Evolutionary conservation across 2,888 invertebrate genomes (phyloP).

Genomic region (Priocnemis perturbator): DNA sequence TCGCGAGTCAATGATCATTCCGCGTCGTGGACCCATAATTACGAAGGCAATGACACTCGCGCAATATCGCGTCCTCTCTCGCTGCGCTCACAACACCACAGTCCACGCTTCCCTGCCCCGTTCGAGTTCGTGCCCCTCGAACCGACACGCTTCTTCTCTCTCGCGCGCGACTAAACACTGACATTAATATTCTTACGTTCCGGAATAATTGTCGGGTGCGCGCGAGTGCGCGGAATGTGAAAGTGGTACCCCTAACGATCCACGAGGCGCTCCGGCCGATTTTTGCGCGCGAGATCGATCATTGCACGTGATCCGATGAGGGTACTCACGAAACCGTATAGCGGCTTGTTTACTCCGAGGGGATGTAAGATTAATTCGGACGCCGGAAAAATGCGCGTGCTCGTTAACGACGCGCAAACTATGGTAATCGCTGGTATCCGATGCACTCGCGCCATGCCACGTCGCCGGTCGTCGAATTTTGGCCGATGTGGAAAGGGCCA

Average conservation of each 20-base stretch:
- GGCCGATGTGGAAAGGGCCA: too few species aligned
- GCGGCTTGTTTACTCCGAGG: too few species aligned
- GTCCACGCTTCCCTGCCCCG: too few species aligned
- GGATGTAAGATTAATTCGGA: not conserved
- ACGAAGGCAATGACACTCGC: constrained; percentile 66
- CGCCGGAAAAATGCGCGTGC: not conserved
- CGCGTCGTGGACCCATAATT: constrained; percentile 57
- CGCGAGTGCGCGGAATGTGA: constrained; percentile 58
- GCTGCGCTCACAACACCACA: not conserved
- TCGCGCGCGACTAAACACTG: constrained; percentile 59
- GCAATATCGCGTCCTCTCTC: constrained; percentile 36
- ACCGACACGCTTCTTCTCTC: too few species aligned
- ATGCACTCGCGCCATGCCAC: too few species aligned
- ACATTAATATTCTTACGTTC: constrained; percentile 67
- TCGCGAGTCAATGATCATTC: constrained; percentile 61
- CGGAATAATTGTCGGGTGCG: constrained; percentile 65
- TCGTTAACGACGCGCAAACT: too few species aligned
- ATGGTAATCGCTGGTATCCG: too few species aligned
- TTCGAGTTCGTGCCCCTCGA: too few species aligned
- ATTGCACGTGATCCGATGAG: constrained; percentile 9
- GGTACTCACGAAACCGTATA: too few species aligned
- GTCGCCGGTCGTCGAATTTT: too few species aligned
- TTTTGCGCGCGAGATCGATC: constrained; percentile 20
- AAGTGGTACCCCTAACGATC: constrained; percentile 47
- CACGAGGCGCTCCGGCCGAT: not conserved